phyloP scores from a whole-genome alignment of 2,113 vertebrate genomes.

The Candoia aspera region DNA sequence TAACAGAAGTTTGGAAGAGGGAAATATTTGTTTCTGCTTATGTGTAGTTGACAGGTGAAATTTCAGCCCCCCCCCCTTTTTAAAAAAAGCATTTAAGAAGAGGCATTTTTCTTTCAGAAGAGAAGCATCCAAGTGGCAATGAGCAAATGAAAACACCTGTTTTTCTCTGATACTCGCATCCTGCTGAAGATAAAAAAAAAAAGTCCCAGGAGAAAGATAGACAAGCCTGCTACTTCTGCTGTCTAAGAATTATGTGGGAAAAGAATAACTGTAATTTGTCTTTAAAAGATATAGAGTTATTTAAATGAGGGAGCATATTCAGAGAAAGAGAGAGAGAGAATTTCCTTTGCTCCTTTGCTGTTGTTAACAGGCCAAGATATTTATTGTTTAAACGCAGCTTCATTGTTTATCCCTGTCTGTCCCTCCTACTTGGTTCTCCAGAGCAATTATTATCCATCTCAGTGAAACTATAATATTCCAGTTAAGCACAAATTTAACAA shows the following conservation, averaged over 20 bases:
- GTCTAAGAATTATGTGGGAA: constrained; percentile 44
- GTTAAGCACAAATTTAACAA: not conserved
- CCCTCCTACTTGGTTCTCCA: constrained; percentile 22
- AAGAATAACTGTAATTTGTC: constrained; percentile 23
- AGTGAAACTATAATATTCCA: not conserved
- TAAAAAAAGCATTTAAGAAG: too few species aligned
- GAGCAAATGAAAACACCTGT: constrained; percentile 62
- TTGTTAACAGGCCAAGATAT: constrained; percentile 8
- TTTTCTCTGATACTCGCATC: constrained; percentile 50
- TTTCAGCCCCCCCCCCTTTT: constrained; percentile 45
- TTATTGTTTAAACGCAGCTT: constrained; percentile 8
- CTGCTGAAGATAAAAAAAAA: constrained; percentile 33
- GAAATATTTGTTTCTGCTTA: constrained; percentile 50
- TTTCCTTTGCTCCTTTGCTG: constrained; percentile 31
- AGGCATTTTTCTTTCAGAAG: too few species aligned
- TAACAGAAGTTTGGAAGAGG: constrained; percentile 57
- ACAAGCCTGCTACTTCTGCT: constrained; percentile 25
- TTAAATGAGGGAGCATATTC: not conserved
- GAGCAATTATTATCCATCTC: not conserved
- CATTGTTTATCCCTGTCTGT: constrained; percentile 1
- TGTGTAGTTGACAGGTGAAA: constrained; percentile 47
- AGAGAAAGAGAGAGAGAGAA: constrained; percentile 3
- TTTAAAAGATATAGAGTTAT: not conserved
- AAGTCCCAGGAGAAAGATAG: constrained; percentile 33
- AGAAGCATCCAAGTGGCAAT: constrained; percentile 54